Base-by-base conservation (phyloP, 1,140 invertebrate species). In the Drosophila melanica region DNA sequence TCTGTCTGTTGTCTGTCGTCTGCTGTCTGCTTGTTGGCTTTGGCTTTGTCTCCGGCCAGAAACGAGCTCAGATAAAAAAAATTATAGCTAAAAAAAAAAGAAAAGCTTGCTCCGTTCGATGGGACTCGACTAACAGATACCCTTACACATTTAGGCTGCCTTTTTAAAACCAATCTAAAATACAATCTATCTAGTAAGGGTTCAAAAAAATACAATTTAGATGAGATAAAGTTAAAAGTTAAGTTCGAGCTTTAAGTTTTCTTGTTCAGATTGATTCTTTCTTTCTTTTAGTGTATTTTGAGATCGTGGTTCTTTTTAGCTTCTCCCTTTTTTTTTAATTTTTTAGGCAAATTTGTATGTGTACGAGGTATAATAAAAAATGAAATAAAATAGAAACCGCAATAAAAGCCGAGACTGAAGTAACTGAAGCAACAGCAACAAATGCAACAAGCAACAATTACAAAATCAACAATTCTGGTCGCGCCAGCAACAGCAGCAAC, bases 391-490 rank as follows among this genome's bases (percentile, higher is more conserved):
- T 57, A 72, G 57, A 76, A 73, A 73, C 74, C 70, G 51, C 69
- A 76, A 50, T 41, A 62, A 35, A 58, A 54, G 39, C 53, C 8
- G 8, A 39, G 37, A 64, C 53, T 70, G 72, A 51, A 50, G 69
- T 53, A 64, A 64, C 30, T 39, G 53, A 37, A 48, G 41, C 74
- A 77, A 71, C 75, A 65, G 33, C 57, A 71, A 64, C 69, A 59
- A 72, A 57, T 27, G 70, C 74, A 80, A 71, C 75, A 70, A 81
- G 55, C 80, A 79, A 82, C 80, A 82, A 82, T 82, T 82, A 82
- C 79, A 78, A 81, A 77, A 82, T 82, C 75, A 82, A 67, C 80
- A 70, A 82, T 82, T 82, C 79, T 82, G 80, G 80, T 82, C 79
- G 59, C 80, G 71, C 71, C 69, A 50, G n/a, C n/a, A 42, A 58